Base-by-base conservation (phyloP, 2,113 vertebrate genomes). In the Bostrychus sinensis region DNA sequence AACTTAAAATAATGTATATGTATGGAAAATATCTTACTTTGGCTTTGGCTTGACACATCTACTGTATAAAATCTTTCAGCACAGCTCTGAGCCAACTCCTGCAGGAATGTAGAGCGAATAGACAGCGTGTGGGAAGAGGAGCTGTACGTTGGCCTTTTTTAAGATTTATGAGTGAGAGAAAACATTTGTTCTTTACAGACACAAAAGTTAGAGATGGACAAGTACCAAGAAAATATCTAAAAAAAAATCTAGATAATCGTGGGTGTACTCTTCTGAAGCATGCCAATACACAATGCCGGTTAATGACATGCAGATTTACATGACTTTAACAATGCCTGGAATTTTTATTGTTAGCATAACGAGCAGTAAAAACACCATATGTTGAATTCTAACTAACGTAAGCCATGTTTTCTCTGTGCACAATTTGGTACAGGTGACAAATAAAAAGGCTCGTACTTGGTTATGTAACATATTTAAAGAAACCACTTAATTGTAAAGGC, bases 111-210 rank as follows among this genome's bases (percentile, higher is more conserved):
- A 62, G 59, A 61, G 50, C 53, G 58, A 77, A 70, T 26, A 42
- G 66, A 58, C 61, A 17, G 64, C 58, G 55, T 60, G 70, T 48
- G 68, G 50, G 57, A 77, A 65, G 63, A 73, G 11, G 23, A 37
- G 45, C 62, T 20, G 7, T 4, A 17, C 20, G 19, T 22, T 26
- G 22, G 69, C 43, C 41, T 72, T 62, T 63, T 60, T 59, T 46
- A 11, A 50, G 80, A 85, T 85, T 85, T 83, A 85, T 54, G 82
- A 72, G 66, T 28, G 4, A 53, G 64, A 66, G 65, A 82, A 69
- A 41, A 53, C 4, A 14, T 42, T 55, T 64, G 57, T 58, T 77
- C 46, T 70, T 32, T 36, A 54, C 13, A 28, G 71, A 46, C 63
- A 37, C 50, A 70, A 34, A 19, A 57, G 68, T 74, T 41, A 55